A percentile compares a stretch with the other conserved stretches of the same genome.
Evolutionary conservation across 2,113 vertebrate genomes (phyloP).

Genomic region (Saguinus midas): DNA sequence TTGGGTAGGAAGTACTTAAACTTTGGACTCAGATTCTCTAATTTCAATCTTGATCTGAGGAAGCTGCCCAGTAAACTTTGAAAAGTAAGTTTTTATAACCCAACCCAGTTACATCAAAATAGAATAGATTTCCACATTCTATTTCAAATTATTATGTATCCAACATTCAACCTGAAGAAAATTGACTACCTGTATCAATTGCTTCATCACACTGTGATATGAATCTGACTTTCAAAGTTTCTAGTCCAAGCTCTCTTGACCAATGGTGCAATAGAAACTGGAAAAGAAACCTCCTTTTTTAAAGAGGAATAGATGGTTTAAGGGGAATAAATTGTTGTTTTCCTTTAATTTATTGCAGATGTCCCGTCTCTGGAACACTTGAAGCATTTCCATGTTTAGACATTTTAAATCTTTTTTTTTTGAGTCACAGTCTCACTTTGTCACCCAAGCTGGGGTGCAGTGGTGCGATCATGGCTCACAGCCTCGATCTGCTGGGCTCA

Average conservation of each 20-base stretch:
- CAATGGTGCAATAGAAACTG: not conserved
- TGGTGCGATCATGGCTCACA: not conserved
- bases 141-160: not conserved
- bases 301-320: not conserved
- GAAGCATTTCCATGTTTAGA: constrained; percentile 2
- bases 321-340: not conserved
- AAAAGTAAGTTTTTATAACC: not conserved
- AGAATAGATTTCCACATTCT: not conserved
- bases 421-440: not conserved
- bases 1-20: not conserved
- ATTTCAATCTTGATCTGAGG: constrained; percentile 12
- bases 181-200: not conserved
- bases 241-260: not conserved
- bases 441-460: not conserved
- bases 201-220: not conserved
- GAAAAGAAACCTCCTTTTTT: not conserved
- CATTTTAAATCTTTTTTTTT: not conserved
- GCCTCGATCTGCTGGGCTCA: not conserved
- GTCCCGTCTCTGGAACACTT: not conserved
- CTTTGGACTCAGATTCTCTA: constrained; percentile 4
- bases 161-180: not conserved
- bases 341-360: not conserved
- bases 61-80: not conserved
- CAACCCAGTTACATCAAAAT: not conserved
- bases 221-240: not conserved